phyloP scores from a whole-genome alignment of 2,113 vertebrate species.

The Rhinoptilus africanus region DNA sequence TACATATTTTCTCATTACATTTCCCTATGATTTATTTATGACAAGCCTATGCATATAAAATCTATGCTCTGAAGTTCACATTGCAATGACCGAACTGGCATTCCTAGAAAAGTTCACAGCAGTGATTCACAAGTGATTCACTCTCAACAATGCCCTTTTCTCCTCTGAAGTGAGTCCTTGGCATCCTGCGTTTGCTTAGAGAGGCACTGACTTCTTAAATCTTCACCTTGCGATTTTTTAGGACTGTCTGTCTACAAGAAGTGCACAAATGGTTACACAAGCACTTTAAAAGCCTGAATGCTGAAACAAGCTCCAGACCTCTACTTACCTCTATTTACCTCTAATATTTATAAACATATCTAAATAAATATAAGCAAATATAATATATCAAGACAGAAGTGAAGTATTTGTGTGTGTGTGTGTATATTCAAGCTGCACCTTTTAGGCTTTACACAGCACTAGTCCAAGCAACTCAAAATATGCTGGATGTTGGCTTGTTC shows the following conservation, averaged over 20 bases:
- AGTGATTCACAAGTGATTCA: slow-evolving; percentile 59
- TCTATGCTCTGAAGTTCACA: slow-evolving; percentile 64
- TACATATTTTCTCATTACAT: slow-evolving; percentile 74
- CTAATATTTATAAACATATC: not conserved
- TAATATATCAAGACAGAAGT: not conserved
- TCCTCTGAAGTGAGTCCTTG: not conserved
- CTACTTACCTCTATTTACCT: no score
- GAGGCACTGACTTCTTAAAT: not conserved
- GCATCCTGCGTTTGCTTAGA: not conserved
- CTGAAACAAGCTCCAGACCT: not conserved
- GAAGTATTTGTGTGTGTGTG: not conserved
- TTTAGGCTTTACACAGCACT: not conserved
- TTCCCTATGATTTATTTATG: slow-evolving; percentile 75
- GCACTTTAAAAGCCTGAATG: not conserved
- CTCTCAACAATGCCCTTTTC: not conserved
- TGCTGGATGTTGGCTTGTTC: not conserved
- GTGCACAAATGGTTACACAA: not conserved
- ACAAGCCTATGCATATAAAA: slow-evolving; percentile 68
- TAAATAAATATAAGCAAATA: no score
- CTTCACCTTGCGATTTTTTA: not conserved
- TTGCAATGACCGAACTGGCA: slow-evolving; percentile 58
- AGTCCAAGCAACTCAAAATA: not conserved
- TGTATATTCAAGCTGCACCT: not conserved
- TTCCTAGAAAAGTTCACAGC: slow-evolving; percentile 48
- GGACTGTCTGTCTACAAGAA: not conserved